These are phyloP conservation scores for Pterophyllum scalare DNA, from an alignment of 2,113 vertebrate species.

Conservation along the genomic window DNA sequence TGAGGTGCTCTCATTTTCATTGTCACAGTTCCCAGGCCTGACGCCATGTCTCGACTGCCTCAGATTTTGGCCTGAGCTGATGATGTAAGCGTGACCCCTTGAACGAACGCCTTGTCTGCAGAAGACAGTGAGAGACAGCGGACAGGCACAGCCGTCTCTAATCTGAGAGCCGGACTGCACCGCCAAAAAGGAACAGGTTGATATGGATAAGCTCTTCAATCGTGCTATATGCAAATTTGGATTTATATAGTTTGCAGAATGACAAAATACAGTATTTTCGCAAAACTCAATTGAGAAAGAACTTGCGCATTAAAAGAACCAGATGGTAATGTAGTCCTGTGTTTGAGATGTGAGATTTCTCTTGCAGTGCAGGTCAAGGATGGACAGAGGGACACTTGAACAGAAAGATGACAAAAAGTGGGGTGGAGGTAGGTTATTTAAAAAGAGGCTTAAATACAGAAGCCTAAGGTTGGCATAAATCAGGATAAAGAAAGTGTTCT, in stretches of 20 bases:
- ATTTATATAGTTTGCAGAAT: neutral
- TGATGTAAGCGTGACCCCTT: conserved; percentile 62
- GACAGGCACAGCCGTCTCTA: conserved; percentile 22
- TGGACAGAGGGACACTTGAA: conserved; percentile 24
- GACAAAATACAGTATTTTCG: neutral
- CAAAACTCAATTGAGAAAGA: neutral
- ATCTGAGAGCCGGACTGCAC: conserved; percentile 5
- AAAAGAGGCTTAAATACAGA: conserved; percentile 37
- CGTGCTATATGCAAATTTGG: neutral
- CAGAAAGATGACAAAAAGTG: conserved; percentile 44
- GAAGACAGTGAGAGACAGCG: conserved; percentile 26
- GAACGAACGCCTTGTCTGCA: conserved; percentile 43
- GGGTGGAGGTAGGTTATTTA: conserved; percentile 20
- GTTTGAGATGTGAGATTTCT: conserved; percentile 16
- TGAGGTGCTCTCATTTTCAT: conserved; percentile 67
- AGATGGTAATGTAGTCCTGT: neutral
- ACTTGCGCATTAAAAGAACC: neutral
- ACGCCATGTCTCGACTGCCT: conserved; percentile 69
- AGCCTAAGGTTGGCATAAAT: conserved; percentile 54
- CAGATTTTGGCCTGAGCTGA: conserved; percentile 39
- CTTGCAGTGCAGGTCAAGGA: conserved; percentile 24
- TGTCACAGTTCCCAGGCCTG: conserved; percentile 69
- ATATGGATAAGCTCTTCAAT: neutral
- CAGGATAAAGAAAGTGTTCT: conserved; percentile 29
- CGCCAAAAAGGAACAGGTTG: neutral